Conservation (phyloP, 2,797 vertebrate genomes). For the Zalophus californianus region DNA sequence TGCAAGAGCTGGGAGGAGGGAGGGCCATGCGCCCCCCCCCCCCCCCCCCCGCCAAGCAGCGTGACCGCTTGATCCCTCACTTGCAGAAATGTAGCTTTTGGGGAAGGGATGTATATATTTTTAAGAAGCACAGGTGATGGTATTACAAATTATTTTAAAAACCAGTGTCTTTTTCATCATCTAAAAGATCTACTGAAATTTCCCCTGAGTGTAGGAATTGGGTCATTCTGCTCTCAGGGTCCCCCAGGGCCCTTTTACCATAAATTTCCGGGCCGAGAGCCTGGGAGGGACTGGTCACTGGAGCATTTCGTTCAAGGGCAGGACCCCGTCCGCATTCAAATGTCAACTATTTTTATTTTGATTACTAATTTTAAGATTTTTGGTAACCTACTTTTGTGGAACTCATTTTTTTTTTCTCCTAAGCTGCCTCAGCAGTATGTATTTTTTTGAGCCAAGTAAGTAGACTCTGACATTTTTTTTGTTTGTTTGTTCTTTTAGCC, state of each 20-base stretch:
- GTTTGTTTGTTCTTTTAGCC: conserved; percentile 61
- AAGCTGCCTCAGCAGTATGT: neutral
- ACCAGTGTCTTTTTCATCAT: neutral
- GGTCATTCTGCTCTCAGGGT: neutral
- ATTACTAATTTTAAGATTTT: conserved; percentile 2
- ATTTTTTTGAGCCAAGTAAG: conserved; percentile 52
- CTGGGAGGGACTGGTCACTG: no score
- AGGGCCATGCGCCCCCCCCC: neutral
- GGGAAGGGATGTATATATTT: neutral
- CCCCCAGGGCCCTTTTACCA: neutral
- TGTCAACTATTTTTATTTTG: neutral
- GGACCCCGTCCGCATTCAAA: neutral
- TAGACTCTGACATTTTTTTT: conserved; percentile 54
- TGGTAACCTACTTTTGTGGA: neutral
- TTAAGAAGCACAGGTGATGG: neutral
- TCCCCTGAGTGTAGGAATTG: neutral
- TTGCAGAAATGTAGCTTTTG: neutral
- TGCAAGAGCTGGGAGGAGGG: neutral
- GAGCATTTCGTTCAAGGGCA: neutral
- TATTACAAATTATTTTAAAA: neutral
- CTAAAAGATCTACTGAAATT: neutral
- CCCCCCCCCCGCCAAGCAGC: no score
- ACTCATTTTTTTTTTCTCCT: neutral
- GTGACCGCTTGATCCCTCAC: fast-evolving
- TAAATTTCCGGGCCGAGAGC: neutral